Evolutionary conservation across 2,113 vertebrate genomes (phyloP), one percentile per base, ranked within the genome.

Genomic region (Axis porcinus): DNA sequence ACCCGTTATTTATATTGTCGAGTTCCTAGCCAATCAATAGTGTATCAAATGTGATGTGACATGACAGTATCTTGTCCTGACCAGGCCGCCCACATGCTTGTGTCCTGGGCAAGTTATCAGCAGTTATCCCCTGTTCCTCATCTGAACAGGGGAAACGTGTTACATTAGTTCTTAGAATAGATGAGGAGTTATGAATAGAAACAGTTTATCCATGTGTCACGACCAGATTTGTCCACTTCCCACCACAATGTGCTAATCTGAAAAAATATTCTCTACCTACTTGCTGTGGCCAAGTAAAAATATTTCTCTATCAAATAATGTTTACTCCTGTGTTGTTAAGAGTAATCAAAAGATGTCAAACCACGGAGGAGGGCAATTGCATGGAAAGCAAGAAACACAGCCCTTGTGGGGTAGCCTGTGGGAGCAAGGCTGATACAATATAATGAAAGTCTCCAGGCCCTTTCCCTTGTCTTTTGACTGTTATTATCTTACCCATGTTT

Each of bases 1-100:
- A 33, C 45, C 47, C 0, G 0, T 52, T 19, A 12, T 81, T 17
- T 30, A 15, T 28, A 30, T 47, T 30, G 45, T 33, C 4, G 17
- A 52, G 16, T 33, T 50, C 45, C 78, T 33, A 50, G 47, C 23
- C 16, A 50, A 81, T 50, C 5, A 50, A 25, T 81, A 33, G 30
- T 33, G 47, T 52, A 50, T 50, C 78, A 52, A 21, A 33, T 81
- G 78, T 5, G 16, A 6, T 33, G 17, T 19, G 78, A 81, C 47
- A 21, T 81, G 16, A 81, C 1, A 17, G 27, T 52, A 12, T 21
- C 8, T 52, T 52, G 78, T 81, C 47, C 16, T 81, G 78, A 81
- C 28, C 45, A 50, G 16, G 9, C 16, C 1, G 21, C 2, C 5
- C 78, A 19, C 9, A 19, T 19, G 47, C 28, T 33, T 33, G 45